Conservation (phyloP, 2,797 vertebrate genomes). For the Cossypha dichroa region DNA sequence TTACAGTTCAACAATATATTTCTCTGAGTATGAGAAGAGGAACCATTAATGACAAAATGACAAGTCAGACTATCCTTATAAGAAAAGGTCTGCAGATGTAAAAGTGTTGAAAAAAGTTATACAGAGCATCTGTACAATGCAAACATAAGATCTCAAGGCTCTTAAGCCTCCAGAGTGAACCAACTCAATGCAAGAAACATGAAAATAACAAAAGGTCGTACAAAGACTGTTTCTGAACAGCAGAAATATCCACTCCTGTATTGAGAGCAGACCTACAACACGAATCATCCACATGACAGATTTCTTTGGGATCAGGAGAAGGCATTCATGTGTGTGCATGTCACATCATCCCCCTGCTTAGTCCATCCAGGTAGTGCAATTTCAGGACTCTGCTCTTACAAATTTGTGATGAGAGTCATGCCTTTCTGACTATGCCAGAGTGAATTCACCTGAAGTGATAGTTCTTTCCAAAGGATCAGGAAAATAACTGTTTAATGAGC, state of each 20-base stretch:
- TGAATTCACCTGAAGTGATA: neutral
- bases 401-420: neutral
- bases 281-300: neutral
- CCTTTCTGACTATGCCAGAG: neutral
- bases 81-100: neutral
- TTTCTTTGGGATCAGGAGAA: neutral
- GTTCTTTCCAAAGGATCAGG: neutral
- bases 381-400: neutral
- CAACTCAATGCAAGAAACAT: neutral
- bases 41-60: conserved; percentile 6
- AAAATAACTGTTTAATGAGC: conserved; percentile 30
- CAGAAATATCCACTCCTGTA: conserved; percentile 5
- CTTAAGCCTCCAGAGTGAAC: neutral
- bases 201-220: neutral
- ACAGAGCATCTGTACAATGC: neutral
- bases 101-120: neutral
- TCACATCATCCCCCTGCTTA: neutral
- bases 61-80: neutral
- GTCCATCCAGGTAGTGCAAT: neutral
- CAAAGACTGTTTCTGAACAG: neutral
- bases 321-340: neutral
- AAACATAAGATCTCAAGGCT: neutral
- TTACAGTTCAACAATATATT: conserved; percentile 8
- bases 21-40: neutral
- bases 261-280: neutral